Percentiles rank a stretch among this genome's conserved stretches.
These are phyloP conservation scores for Schlechtendalia chinensis DNA, from an alignment of 1,140 invertebrate species.

Conservation along the genomic window DNA sequence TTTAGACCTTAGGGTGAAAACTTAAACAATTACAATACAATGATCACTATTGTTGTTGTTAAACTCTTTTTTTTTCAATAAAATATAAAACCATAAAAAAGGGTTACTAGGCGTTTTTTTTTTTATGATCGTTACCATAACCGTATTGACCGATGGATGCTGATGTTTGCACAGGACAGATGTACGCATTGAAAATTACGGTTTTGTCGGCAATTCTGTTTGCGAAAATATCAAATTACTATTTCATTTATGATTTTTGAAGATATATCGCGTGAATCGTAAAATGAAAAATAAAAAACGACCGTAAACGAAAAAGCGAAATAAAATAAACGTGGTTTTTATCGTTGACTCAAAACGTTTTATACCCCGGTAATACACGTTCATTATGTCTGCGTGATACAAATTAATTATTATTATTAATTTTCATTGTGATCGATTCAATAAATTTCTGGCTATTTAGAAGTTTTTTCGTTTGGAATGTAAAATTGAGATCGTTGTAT, in stretches of 20 bases:
- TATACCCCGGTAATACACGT: too few relatives aligned
- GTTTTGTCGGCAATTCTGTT: not conserved
- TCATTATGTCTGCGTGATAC: too few relatives aligned
- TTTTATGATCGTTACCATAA: not conserved
- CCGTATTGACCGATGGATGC: not conserved
- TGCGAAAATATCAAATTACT: not conserved
- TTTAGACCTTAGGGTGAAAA: not conserved
- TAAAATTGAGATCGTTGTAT: too few relatives aligned
- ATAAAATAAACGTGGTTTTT: too few relatives aligned
- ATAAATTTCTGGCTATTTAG: too few relatives aligned
- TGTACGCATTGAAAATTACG: not conserved
- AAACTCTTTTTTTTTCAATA: slow-evolving; percentile 8
- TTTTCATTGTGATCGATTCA: too few relatives aligned
- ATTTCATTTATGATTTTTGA: not conserved
- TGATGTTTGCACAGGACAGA: slow-evolving; percentile 11
- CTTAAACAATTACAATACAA: slow-evolving; percentile 3
- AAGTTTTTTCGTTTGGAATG: too few relatives aligned
- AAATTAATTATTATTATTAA: too few relatives aligned
- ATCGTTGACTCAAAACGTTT: too few relatives aligned
- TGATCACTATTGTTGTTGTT: not conserved
- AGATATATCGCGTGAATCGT: too few relatives aligned
- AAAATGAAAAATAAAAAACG: too few relatives aligned
- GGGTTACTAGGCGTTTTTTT: not conserved
- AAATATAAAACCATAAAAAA: not conserved
- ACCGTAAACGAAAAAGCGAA: too few relatives aligned